Conservation (phyloP, 2,888 invertebrate genomes). For the Congeria kusceri region DNA sequence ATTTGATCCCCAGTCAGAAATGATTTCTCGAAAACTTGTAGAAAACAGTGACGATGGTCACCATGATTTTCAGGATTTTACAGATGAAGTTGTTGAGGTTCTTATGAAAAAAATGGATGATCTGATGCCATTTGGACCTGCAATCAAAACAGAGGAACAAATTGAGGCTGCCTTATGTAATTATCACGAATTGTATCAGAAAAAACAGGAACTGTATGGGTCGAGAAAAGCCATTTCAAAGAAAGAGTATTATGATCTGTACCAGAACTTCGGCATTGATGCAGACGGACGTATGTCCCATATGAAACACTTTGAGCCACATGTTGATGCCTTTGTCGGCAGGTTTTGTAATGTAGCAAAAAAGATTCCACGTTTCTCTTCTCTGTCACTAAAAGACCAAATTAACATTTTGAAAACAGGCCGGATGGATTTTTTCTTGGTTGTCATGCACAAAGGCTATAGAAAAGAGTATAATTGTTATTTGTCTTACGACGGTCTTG, state of each 20-base stretch:
- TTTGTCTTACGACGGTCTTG: conserved; percentile 31
- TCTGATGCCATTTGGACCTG: conserved; percentile 51
- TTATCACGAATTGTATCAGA: conserved; percentile 46
- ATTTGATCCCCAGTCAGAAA: conserved; percentile 27
- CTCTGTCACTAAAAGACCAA: conserved; percentile 51
- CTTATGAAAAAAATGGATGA: conserved; percentile 46
- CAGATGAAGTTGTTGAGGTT: conserved; percentile 19
- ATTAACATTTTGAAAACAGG: conserved; percentile 49
- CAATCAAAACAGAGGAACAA: conserved; percentile 39
- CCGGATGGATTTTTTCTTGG: conserved; percentile 53
- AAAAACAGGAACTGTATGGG: conserved; percentile 49
- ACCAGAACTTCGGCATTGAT: conserved; percentile 55
- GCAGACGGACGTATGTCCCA: conserved; percentile 50
- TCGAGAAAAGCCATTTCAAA: conserved; percentile 48
- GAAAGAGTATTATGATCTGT: conserved; percentile 51
- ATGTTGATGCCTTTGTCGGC: conserved; percentile 38
- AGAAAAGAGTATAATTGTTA: conserved; percentile 33
- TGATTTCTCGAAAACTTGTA: conserved; percentile 14
- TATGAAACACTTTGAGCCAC: conserved; percentile 36
- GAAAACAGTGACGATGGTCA: background rate
- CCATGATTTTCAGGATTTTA: background rate
- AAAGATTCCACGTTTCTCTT: conserved; percentile 52
- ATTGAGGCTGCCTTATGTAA: conserved; percentile 31
- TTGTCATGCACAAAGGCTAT: conserved; percentile 51
- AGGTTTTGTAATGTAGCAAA: conserved; percentile 59